Evolutionary conservation across 53 echinoderm and acorn worm species (phyloP), one percentile per base, ranked within the genome.

Genomic region (Paracentrotus lividus): DNA sequence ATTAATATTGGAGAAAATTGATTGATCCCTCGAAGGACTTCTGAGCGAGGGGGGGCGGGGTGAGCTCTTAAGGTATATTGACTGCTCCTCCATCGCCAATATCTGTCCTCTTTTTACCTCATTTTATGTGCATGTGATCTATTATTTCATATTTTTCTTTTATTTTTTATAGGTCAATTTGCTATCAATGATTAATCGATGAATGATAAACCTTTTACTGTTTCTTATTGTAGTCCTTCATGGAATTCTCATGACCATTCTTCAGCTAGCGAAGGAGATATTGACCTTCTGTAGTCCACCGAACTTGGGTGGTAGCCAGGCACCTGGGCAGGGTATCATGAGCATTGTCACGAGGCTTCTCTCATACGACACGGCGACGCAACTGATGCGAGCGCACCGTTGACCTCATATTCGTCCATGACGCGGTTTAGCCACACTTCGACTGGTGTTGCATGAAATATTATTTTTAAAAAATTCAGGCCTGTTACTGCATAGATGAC

Each of bases 161-260:
- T n/a, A n/a, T n/a, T n/a, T n/a, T n/a, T n/a, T n/a, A n/a, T n/a
- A n/a, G n/a, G n/a, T n/a, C n/a, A n/a, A n/a, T n/a, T n/a, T n/a
- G n/a, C n/a, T n/a, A n/a, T n/a, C n/a, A n/a, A n/a, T n/a, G n/a
- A n/a, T n/a, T n/a, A n/a, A n/a, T n/a, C n/a, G n/a, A n/a, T n/a
- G n/a, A n/a, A n/a, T 51, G 15, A 85, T 20, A 51, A 51, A 26
- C 13, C 31, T 47, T 90, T 15, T 97, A 97, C 95, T 98, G 98
- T 93, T 98, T 98, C 92, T 98, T 98, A 89, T 96, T 97, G 95
- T 98, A 98, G 40, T 98, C 99, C 93, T 98, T 98, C 91, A 98
- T 91, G 77, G 99, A 97, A 77, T 98, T 98, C 93, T 98, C 99
- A 45, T 98, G 97, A 43, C 99, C 99, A 65, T 98, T 97, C 81